phyloP scores from a whole-genome alignment of 2,797 vertebrate species.

The Urocyon cinereoargenteus region DNA sequence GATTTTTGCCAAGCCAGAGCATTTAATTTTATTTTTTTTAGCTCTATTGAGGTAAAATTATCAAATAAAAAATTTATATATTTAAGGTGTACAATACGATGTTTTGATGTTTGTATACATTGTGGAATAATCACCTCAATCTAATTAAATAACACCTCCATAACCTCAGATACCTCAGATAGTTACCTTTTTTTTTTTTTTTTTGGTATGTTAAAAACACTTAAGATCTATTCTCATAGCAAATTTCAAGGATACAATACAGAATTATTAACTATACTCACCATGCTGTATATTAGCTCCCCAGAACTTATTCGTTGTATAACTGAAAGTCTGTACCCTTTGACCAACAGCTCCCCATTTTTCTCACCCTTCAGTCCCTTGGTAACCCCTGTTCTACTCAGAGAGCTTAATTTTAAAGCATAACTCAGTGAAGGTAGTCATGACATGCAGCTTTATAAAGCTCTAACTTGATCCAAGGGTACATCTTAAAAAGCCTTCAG shows the following conservation, averaged over 20 bases:
- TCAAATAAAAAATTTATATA: neutral
- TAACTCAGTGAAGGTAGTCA: neutral
- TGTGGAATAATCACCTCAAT: neutral
- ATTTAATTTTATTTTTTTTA: slow-evolving; percentile 4
- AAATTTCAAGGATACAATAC: neutral
- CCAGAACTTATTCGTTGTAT: neutral
- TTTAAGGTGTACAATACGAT: neutral
- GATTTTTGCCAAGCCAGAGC: neutral
- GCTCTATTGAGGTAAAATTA: slow-evolving; percentile 6
- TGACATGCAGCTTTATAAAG: neutral
- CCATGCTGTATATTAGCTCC: neutral
- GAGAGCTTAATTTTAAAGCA: slow-evolving; percentile 44
- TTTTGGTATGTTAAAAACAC: neutral
- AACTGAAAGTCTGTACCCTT: neutral
- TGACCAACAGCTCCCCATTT: neutral
- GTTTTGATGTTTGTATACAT: neutral
- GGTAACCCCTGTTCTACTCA: neutral
- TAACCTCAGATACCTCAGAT: neutral
- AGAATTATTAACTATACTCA: neutral
- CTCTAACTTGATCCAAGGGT: slow-evolving; percentile 21
- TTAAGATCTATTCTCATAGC: neutral
- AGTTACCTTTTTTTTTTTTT: neutral
- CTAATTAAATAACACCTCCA: neutral
- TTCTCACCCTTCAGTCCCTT: neutral
- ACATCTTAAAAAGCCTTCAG: neutral